Evolutionary conservation across 2,113 vertebrate genomes (phyloP).

Genomic region (Macquaria australasica): DNA sequence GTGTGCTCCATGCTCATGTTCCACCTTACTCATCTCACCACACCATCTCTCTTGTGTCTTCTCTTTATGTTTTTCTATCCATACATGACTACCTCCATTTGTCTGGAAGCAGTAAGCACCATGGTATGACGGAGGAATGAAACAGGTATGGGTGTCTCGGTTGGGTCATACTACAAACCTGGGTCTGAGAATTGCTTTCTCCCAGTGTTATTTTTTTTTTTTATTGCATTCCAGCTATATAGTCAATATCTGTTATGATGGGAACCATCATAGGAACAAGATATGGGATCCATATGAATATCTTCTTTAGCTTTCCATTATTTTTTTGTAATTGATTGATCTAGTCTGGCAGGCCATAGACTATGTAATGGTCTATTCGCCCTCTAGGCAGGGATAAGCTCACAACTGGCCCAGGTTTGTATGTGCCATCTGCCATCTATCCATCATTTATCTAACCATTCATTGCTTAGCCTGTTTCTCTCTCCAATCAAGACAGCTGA

Average conservation of each 20-base stretch:
- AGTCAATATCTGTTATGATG: slow-evolving; percentile 32
- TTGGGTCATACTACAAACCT: slow-evolving; percentile 62
- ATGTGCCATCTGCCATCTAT: slow-evolving; percentile 72
- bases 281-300: slow-evolving; percentile 41
- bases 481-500: slow-evolving; percentile 76
- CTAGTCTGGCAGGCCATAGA: slow-evolving; percentile 48
- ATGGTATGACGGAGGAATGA: slow-evolving; percentile 75
- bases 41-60: slow-evolving; percentile 79
- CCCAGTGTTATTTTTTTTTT: neutral
- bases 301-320: slow-evolving; percentile 51
- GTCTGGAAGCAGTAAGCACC: slow-evolving; percentile 83
- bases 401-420: slow-evolving; percentile 76
- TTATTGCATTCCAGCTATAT: slow-evolving; percentile 26
- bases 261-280: slow-evolving; percentile 26
- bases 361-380: slow-evolving; percentile 60
- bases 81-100: slow-evolving; percentile 72
- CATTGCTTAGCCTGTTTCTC: slow-evolving; percentile 70
- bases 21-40: slow-evolving; percentile 68
- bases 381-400: slow-evolving; percentile 70
- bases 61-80: slow-evolving; percentile 74
- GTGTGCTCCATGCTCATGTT: slow-evolving; percentile 59
- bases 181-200: slow-evolving; percentile 49
- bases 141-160: slow-evolving; percentile 79
- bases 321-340: slow-evolving; percentile 65
- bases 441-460: slow-evolving; percentile 68